These are phyloP conservation scores for Drosophila leontia DNA, from an alignment of 1,140 invertebrate species.

Conservation along the genomic window DNA sequence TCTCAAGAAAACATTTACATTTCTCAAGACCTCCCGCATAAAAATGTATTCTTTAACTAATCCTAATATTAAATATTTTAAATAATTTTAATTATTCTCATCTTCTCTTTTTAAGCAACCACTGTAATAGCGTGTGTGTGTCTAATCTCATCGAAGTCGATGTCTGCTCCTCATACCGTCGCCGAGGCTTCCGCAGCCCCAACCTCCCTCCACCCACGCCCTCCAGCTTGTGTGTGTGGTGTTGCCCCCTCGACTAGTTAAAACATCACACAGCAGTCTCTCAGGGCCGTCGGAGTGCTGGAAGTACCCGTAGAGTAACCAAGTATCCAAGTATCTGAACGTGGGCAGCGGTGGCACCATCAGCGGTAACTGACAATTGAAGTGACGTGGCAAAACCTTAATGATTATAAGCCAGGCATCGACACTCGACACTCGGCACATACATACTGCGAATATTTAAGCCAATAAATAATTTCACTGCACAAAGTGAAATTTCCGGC, in stretches of 20 bases:
- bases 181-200: not conserved
- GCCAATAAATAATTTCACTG: slow-evolving; percentile 54
- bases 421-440: slow-evolving; percentile 25
- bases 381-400: slow-evolving; percentile 43
- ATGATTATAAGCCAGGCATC: slow-evolving; percentile 47
- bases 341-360: slow-evolving; percentile 37
- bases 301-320: slow-evolving; percentile 19
- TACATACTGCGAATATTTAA: slow-evolving; percentile 53
- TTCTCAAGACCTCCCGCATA: too few relatives aligned
- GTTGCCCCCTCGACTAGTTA: slow-evolving; percentile 27
- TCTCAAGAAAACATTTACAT: too few relatives aligned
- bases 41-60: not conserved
- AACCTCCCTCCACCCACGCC: slow-evolving; percentile 23
- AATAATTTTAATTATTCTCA: not conserved
- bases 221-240: not conserved
- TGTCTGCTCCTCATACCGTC: slow-evolving; percentile 17
- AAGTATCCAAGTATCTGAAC: slow-evolving; percentile 17
- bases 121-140: slow-evolving; percentile 43
- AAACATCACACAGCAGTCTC: slow-evolving; percentile 28
- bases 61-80: not conserved
- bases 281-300: slow-evolving; percentile 15
- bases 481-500: slow-evolving; percentile 54
- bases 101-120: not conserved
- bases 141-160: slow-evolving; percentile 55
- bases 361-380: slow-evolving; percentile 47